Percentiles rank a stretch among this genome's conserved stretches.
phyloP scores from a whole-genome alignment of 2,888 invertebrate species.

The Nymphalis urticae region DNA sequence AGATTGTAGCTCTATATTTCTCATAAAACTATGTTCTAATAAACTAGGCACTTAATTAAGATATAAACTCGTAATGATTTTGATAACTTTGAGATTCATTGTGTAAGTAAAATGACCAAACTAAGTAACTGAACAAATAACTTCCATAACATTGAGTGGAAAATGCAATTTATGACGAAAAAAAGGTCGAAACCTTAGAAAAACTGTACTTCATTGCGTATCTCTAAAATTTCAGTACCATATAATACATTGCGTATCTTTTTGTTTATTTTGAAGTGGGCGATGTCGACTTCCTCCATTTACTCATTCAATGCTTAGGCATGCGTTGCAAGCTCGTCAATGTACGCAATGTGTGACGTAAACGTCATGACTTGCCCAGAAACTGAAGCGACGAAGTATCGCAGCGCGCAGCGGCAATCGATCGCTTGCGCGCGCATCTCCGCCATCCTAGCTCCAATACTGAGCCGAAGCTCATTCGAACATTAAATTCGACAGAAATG shows the following conservation, averaged over 20 bases:
- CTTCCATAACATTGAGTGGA: too few species aligned
- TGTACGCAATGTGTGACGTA: conserved; percentile 79
- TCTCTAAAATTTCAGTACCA: background rate
- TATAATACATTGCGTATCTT: conserved; percentile 7
- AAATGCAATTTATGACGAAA: background rate
- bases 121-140: too few species aligned
- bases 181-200: conserved; percentile 7
- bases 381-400: conserved; percentile 60
- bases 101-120: too few species aligned
- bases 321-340: conserved; percentile 61
- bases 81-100: too few species aligned
- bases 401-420: conserved; percentile 73
- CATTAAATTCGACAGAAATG: conserved; percentile 75
- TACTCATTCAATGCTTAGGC: conserved; percentile 53
- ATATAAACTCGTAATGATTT: too few species aligned
- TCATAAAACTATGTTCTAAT: too few species aligned
- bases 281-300: conserved; percentile 32
- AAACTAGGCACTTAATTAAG: too few species aligned
- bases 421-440: conserved; percentile 77
- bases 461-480: conserved; percentile 63
- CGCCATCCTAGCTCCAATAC: conserved; percentile 66
- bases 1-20: too few species aligned
- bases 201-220: background rate
- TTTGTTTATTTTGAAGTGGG: conserved; percentile 17
- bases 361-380: conserved; percentile 67